Conservation (phyloP, 1,140 invertebrate genomes). For the Meloidogyne floridensis region DNA sequence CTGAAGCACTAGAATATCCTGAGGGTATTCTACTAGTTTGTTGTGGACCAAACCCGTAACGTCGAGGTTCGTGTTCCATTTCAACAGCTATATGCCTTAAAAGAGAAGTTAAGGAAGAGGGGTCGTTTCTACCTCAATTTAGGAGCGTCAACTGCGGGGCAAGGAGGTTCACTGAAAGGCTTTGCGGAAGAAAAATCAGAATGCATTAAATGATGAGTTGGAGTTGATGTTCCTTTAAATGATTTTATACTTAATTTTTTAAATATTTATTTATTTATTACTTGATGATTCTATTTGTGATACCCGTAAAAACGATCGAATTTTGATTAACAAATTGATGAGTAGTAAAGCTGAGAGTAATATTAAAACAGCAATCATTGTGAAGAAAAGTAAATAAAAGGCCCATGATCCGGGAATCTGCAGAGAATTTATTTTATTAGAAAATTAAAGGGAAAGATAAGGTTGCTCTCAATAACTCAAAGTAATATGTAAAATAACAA, state of each 20-base stretch:
- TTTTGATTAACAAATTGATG: constrained; percentile 55
- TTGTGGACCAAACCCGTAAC: constrained; percentile 13
- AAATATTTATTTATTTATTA: constrained; percentile 20
- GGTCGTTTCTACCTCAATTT: not conserved
- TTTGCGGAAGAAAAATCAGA: constrained; percentile 22
- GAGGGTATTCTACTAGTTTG: not conserved
- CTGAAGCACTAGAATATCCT: not conserved
- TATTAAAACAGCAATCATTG: constrained; percentile 59
- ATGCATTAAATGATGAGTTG: constrained; percentile 16
- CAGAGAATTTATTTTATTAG: not conserved
- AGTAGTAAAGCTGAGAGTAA: constrained; percentile 58
- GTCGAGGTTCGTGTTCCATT: constrained; percentile 31
- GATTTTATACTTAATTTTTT: not conserved
- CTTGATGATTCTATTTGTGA: constrained; percentile 32
- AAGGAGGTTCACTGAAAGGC: not conserved
- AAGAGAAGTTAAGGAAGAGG: not conserved
- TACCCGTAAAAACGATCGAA: constrained; percentile 54
- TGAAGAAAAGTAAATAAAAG: constrained; percentile 61
- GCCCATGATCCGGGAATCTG: constrained; percentile 60
- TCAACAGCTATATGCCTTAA: constrained; percentile 28
- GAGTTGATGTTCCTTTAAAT: constrained; percentile 21
- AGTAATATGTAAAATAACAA: too few relatives aligned
- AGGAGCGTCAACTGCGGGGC: not conserved
- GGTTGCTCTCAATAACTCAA: too few relatives aligned
- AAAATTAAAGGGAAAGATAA: too few relatives aligned